phyloP scores from a whole-genome alignment of 1,140 invertebrate species.

The Drosophila ogumai region DNA sequence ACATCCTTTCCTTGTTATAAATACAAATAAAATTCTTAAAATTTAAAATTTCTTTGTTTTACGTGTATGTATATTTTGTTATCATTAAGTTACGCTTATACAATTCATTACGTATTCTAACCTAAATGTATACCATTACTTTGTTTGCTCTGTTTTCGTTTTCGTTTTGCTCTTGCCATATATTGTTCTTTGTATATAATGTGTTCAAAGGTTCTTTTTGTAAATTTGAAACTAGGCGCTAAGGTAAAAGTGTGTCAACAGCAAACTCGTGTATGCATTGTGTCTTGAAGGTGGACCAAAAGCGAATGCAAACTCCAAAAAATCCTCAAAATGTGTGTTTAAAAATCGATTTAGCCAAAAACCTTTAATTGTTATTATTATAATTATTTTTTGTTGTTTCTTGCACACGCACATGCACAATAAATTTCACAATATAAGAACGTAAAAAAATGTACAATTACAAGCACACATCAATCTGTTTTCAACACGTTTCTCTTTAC shows the following conservation, averaged over 20 bases:
- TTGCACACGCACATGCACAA: constrained; percentile 45
- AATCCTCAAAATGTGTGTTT: constrained; percentile 59
- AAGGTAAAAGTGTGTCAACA: constrained; percentile 66
- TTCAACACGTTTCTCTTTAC: constrained; percentile 32
- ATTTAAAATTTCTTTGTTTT: constrained; percentile 58
- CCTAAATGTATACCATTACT: constrained; percentile 78
- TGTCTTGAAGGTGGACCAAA: constrained; percentile 60
- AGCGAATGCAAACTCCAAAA: constrained; percentile 55
- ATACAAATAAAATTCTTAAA: constrained; percentile 62
- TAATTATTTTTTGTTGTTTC: constrained; percentile 7
- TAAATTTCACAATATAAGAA: constrained; percentile 42
- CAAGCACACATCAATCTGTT: constrained; percentile 66
- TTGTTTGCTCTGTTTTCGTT: constrained; percentile 35
- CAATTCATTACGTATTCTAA: constrained; percentile 81
- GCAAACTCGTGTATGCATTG: constrained; percentile 65
- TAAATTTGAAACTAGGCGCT: constrained; percentile 75
- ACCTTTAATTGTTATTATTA: constrained; percentile 30
- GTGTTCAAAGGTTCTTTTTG: constrained; percentile 56
- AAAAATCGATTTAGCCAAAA: constrained; percentile 52
- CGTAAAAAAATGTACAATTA: constrained; percentile 70
- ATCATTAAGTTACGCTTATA: constrained; percentile 81
- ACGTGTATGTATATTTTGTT: constrained; percentile 71
- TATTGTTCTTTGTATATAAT: constrained; percentile 39
- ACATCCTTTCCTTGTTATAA: background rate
- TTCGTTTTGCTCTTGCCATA: constrained; percentile 44